Conservation (phyloP, 2,113 vertebrate species). For the Cyphomyrus plagiostoma region DNA sequence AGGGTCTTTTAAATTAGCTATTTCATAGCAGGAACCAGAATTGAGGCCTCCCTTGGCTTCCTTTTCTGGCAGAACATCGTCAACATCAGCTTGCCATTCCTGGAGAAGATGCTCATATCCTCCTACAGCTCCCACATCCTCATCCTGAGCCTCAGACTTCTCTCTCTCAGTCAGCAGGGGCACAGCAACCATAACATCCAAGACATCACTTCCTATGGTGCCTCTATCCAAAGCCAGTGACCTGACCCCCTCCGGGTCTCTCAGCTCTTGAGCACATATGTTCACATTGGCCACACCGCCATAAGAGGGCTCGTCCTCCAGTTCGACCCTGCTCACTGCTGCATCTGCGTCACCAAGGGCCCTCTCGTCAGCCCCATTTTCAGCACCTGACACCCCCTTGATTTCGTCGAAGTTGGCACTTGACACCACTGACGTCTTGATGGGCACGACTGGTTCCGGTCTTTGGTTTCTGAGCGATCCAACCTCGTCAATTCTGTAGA, state of each 20-base stretch:
- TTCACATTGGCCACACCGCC: conserved; percentile 33
- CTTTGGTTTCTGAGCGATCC: conserved; percentile 27
- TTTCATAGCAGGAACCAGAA: conserved; percentile 25
- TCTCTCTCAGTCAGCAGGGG: conserved; percentile 20
- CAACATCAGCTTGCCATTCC: not conserved
- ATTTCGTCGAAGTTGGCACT: conserved; percentile 9
- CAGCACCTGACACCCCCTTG: conserved; percentile 22
- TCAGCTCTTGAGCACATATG: conserved; percentile 39
- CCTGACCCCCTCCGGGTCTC: not conserved
- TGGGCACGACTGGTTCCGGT: conserved; percentile 29
- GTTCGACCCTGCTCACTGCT: not conserved
- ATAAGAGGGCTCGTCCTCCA: conserved; percentile 1
- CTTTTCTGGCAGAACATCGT: not conserved
- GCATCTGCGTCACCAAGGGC: conserved; percentile 7
- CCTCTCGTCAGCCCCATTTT: conserved; percentile 23
- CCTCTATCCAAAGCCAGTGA: conserved; percentile 6
- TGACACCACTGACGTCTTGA: conserved; percentile 23
- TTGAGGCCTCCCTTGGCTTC: conserved; percentile 20
- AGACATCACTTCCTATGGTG: not conserved
- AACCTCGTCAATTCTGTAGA: conserved; percentile 14
- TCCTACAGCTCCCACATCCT: not conserved
- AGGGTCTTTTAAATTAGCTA: not conserved
- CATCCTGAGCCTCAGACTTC: not conserved
- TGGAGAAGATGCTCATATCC: not conserved
- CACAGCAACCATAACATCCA: not conserved